Conservation (phyloP, 2,888 invertebrate genomes). For the Cylloceria caligata region DNA sequence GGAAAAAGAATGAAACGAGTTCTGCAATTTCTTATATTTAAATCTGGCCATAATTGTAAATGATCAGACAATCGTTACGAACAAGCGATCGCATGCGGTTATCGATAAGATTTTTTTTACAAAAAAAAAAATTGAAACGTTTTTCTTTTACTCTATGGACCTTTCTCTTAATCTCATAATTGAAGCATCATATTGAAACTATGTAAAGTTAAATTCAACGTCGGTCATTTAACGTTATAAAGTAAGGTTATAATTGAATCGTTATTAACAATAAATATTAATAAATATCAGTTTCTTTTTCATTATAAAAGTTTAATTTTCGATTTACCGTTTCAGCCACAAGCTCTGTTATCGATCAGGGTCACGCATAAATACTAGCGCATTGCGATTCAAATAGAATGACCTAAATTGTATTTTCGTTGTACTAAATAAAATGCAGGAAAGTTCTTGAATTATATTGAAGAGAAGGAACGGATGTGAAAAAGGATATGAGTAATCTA, state of each 20-base stretch:
- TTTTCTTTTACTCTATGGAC: neutral
- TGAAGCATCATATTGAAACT: neutral
- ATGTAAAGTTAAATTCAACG: neutral
- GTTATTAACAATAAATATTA: neutral
- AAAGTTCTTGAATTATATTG: constrained; percentile 32
- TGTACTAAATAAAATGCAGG: constrained; percentile 19
- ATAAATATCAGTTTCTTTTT: neutral
- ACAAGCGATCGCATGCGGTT: too few species aligned
- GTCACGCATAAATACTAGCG: constrained; percentile 22
- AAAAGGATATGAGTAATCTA: constrained; percentile 45
- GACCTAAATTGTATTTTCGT: constrained; percentile 23
- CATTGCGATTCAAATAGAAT: neutral
- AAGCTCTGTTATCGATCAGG: constrained; percentile 18
- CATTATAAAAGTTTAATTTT: neutral
- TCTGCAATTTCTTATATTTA: too few species aligned
- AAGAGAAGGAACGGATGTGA: neutral
- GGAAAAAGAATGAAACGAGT: too few species aligned
- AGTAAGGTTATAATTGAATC: neutral
- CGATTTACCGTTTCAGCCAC: neutral
- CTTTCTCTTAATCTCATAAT: neutral
- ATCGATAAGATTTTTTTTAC: too few species aligned
- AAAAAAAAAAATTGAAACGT: too few species aligned
- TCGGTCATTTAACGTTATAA: neutral
- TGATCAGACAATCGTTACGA: too few species aligned
- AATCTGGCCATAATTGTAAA: too few species aligned